Percentiles rank a stretch among this genome's conserved stretches.
These are phyloP conservation scores for Spheniscus humboldti DNA, from an alignment of 2,797 vertebrate species.

Conservation along the genomic window DNA sequence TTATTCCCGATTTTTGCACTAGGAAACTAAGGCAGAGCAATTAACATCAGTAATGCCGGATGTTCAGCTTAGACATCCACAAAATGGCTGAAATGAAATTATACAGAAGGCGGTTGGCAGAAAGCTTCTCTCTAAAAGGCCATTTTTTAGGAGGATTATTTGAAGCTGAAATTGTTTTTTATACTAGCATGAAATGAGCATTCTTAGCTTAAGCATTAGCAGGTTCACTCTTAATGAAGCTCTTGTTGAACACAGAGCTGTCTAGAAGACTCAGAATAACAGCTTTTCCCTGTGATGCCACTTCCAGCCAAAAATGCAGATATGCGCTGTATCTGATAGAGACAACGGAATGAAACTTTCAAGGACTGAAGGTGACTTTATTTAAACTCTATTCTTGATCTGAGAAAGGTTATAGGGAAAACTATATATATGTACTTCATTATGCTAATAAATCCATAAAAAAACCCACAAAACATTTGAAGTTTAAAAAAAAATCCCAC, in stretches of 20 bases:
- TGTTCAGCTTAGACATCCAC: background rate
- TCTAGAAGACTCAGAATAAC: background rate
- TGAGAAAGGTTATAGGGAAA: background rate
- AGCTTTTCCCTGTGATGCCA: background rate
- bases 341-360: background rate
- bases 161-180: background rate
- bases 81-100: background rate
- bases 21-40: background rate
- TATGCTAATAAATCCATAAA: background rate
- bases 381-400: background rate
- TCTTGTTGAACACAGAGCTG: background rate
- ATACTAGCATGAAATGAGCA: background rate
- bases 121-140: background rate
- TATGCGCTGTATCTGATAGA: rapidly evolving
- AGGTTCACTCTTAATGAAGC: background rate
- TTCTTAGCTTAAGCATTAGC: background rate
- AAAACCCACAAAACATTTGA: background rate
- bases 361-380: background rate
- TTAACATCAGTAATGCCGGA: background rate
- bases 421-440: background rate
- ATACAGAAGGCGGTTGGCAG: background rate
- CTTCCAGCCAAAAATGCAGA: background rate
- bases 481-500: background rate
- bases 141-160: background rate
- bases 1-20: background rate